Base-by-base conservation (phyloP, 2,888 invertebrate genomes). In the Odontocolon sp. region DNA sequence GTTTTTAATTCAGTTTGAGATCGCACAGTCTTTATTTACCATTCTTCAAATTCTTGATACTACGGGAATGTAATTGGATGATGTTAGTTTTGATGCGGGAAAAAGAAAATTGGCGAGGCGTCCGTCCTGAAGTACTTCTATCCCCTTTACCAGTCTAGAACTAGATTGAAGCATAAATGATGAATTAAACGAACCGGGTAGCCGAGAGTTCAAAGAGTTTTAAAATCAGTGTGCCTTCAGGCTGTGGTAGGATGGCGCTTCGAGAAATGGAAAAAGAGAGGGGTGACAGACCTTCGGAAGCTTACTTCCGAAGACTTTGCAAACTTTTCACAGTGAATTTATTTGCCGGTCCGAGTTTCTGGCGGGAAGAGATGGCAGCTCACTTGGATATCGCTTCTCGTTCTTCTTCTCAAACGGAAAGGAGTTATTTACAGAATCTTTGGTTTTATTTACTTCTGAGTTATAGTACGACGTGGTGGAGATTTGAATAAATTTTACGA, bases 291-390 rank as follows among this genome's bases (percentile, higher is more conserved):
- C 56, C 40, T 54, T 47, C 38, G 28, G 21, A 77, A 70, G 68
- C 72, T 71, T 61, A 63, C 67, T 67, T 68, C 36, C 56, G 28
- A 52, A 67, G 56, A 42, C 67, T 56, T 59, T 16, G 9, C 61
- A 28, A 72, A 71, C 68, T 77, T 77, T 67, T 63, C 63, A 56
- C 61, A 21, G 61, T 18, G 61, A 56, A 71, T 76, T 71, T 67
- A 71, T 71, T 76, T 76, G 71, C 67, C 31, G 9, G 64, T 47
- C 11, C 21, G 28, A 38, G n/a, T 50, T 50, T 57, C 56, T 47
- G 38, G 14, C 38, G 21, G n/a, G 23, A 14, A 67, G 21, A 14
- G 38, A 36, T 36, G 31, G 52, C 16, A 63, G 36, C 64, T 64
- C 57, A 47, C 59, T 54, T 23, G 52, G 59, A 52, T 67, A 72